Evolutionary conservation across 2,888 invertebrate genomes (phyloP).

Genomic region (Subacronicta megacephala): DNA sequence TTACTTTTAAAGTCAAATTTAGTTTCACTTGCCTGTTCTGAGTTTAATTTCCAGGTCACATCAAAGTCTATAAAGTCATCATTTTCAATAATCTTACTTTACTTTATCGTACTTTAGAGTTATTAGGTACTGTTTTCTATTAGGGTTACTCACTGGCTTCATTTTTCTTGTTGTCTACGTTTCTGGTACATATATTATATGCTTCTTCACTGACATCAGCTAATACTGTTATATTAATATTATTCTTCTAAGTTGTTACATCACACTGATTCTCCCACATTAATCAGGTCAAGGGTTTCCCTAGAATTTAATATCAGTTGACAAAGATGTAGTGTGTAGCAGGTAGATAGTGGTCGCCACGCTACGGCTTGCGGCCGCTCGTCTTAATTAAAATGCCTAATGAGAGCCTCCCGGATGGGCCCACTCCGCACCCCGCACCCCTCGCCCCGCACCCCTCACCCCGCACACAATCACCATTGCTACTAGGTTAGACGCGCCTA

Average conservation of each 20-base stretch:
- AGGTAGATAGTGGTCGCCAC: conserved; percentile 56
- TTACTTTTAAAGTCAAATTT: too few species aligned
- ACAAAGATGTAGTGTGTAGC: conserved; percentile 49
- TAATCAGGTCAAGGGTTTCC: conserved; percentile 38
- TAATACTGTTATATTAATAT: neutral
- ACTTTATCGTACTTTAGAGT: too few species aligned
- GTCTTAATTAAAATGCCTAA: conserved; percentile 78
- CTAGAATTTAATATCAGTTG: conserved; percentile 45
- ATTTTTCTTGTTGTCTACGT: too few species aligned
- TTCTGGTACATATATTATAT: too few species aligned
- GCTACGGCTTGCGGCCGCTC: conserved; percentile 45
- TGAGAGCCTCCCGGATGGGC: conserved; percentile 59
- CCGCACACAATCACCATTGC: conserved; percentile 54
- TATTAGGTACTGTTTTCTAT: too few species aligned
- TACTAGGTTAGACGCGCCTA: conserved; percentile 36
- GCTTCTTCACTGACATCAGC: neutral
- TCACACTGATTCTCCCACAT: conserved; percentile 6
- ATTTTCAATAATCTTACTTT: too few species aligned
- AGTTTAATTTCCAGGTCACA: too few species aligned
- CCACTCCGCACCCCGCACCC: conserved; percentile 19
- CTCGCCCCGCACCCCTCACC: conserved; percentile 16
- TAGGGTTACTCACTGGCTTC: too few species aligned
- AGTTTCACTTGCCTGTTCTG: too few species aligned
- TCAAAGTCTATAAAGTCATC: too few species aligned
- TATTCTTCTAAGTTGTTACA: neutral